A percentile compares a stretch with the other conserved stretches of the same genome.
Evolutionary conservation across 1,140 invertebrate genomes (phyloP).

Genomic region (Pectinophora gossypiella): DNA sequence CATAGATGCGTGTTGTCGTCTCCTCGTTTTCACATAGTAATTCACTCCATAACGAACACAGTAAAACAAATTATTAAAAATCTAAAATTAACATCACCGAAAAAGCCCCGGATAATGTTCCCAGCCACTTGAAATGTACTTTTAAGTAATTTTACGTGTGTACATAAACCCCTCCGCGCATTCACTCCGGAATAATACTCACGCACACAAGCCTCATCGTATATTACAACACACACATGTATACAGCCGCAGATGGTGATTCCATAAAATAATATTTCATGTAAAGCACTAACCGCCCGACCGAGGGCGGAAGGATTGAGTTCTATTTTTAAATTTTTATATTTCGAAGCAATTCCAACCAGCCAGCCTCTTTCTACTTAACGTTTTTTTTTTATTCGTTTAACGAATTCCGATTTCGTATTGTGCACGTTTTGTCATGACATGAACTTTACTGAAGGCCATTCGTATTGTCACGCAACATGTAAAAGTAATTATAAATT

Average conservation of each 20-base stretch:
- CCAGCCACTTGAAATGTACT: conserved; percentile 68
- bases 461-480: neutral
- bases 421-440: neutral
- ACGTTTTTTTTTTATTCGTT: conserved; percentile 6
- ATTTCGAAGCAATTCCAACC: conserved; percentile 60
- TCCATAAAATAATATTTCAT: conserved; percentile 75
- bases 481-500: neutral
- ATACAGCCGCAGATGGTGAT: conserved; percentile 65
- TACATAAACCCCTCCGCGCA: conserved; percentile 58
- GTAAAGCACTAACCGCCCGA: conserved; percentile 68
- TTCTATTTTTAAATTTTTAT: conserved; percentile 73
- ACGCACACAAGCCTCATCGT: conserved; percentile 30
- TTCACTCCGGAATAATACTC: conserved; percentile 33
- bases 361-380: conserved; percentile 42
- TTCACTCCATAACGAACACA: neutral
- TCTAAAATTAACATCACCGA: conserved; percentile 57
- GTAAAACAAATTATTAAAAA: neutral
- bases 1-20: no score
- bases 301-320: conserved; percentile 71
- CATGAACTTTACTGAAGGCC: neutral
- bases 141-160: conserved; percentile 69
- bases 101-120: conserved; percentile 62
- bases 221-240: conserved; percentile 31
- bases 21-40: no score
- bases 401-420: conserved; percentile 10